A percentile compares a stretch with the other conserved stretches of the same genome.
Conservation (phyloP, 2,113 vertebrate species). For the Apus apus region DNA sequence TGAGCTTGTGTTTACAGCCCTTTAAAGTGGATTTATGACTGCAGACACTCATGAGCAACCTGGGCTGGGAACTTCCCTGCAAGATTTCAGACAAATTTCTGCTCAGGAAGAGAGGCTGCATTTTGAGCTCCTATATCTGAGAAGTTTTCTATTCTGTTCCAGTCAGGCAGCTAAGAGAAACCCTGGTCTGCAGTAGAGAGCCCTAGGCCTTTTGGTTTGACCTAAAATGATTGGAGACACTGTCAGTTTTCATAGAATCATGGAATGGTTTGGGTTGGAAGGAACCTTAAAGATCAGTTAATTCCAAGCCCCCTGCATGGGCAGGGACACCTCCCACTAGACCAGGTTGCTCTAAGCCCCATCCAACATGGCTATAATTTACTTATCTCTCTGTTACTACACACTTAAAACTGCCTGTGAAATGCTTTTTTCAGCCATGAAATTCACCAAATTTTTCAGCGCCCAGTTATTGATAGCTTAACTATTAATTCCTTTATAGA, state of each 20-base stretch:
- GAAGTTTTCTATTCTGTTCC: neutral
- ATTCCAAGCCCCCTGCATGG: no score
- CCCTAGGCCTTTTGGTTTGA: neutral
- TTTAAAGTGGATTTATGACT: neutral
- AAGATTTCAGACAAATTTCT: neutral
- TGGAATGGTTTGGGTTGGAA: no score
- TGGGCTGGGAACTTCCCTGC: neutral
- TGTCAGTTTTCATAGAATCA: neutral
- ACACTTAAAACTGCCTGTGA: neutral
- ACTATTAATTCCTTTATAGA: neutral
- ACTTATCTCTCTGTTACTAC: neutral
- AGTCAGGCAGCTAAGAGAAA: neutral
- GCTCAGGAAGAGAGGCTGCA: neutral
- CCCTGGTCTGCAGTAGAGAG: neutral
- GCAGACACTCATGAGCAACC: neutral
- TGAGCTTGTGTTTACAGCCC: neutral
- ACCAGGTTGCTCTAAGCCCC: no score
- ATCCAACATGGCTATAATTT: no score
- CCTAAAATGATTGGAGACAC: neutral
- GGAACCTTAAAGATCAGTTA: no score
- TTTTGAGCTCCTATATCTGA: neutral
- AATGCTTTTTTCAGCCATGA: neutral
- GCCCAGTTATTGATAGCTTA: neutral
- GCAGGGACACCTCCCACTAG: no score
- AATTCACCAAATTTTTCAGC: neutral